Evolutionary conservation across 2,888 invertebrate species (phyloP).

Genomic region (Prionchulus punctatus): DNA sequence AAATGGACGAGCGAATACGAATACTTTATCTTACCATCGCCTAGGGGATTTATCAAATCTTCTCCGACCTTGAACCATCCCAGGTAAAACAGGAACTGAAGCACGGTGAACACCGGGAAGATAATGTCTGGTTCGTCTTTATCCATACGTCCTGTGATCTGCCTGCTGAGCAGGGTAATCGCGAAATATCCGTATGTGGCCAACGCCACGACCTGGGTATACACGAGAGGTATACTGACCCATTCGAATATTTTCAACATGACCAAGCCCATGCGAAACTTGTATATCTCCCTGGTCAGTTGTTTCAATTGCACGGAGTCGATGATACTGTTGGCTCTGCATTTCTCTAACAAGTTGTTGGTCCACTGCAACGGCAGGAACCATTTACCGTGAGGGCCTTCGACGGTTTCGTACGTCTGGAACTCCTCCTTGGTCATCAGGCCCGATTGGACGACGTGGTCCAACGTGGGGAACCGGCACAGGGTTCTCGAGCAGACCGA

Average conservation of each 20-base stretch:
- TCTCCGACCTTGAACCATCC: constrained; percentile 4
- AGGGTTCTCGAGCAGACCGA: background rate
- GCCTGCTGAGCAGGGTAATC: background rate
- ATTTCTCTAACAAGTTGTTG: constrained; percentile 1
- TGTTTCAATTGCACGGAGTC: background rate
- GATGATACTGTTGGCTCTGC: constrained; percentile 17
- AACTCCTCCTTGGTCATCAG: constrained; percentile 5
- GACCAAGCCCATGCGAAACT: background rate
- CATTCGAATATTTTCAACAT: constrained; percentile 3
- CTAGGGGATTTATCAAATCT: constrained; percentile 1
- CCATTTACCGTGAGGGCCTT: constrained; percentile 4
- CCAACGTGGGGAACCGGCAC: constrained; percentile 1
- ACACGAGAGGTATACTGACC: constrained; percentile 4
- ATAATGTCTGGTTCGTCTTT: background rate
- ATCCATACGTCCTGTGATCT: background rate
- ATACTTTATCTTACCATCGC: background rate
- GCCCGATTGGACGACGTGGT: constrained; percentile 3
- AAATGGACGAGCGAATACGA: too few relatives aligned
- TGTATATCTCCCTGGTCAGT: background rate
- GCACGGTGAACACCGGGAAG: background rate
- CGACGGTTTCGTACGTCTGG: background rate
- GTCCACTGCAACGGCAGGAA: constrained; percentile 5
- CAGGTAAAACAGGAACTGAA: background rate
- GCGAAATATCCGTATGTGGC: constrained; percentile 2
- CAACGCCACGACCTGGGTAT: constrained; percentile 4